These are phyloP conservation scores for Morelia viridis DNA, from an alignment of 2,797 vertebrate genomes.

Conservation along the genomic window DNA sequence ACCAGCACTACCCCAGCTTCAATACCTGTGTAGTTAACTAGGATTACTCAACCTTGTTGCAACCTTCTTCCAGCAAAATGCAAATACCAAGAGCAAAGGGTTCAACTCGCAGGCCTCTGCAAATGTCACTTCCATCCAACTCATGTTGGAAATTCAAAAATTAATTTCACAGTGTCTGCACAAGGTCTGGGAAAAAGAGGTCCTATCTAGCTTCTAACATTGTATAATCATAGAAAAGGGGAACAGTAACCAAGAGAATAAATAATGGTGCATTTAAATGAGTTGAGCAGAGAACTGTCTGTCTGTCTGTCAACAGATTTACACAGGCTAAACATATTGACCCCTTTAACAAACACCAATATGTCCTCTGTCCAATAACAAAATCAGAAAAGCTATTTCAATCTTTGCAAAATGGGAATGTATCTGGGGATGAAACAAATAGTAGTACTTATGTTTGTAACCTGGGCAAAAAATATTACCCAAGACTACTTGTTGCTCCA, in stretches of 20 bases:
- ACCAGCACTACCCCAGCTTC: background rate
- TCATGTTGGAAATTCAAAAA: conserved; percentile 71
- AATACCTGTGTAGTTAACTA: background rate
- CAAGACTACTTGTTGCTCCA: background rate
- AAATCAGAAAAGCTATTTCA: conserved; percentile 37
- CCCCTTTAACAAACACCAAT: conserved; percentile 46
- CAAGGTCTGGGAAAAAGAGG: conserved; percentile 69
- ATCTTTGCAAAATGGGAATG: conserved; percentile 36
- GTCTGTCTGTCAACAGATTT: conserved; percentile 45
- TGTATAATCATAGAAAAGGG: conserved; percentile 70
- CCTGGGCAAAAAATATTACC: conserved; percentile 1
- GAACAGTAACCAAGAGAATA: conserved; percentile 34
- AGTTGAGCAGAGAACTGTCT: conserved; percentile 38
- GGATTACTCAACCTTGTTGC: accelerated
- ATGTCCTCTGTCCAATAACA: conserved; percentile 3
- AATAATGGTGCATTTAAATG: conserved; percentile 61
- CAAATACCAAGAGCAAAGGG: conserved; percentile 11
- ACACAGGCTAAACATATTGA: conserved; percentile 56
- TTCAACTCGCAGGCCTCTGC: conserved; percentile 16
- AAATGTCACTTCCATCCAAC: conserved; percentile 71
- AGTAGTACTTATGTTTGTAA: background rate
- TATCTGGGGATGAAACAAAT: conserved; percentile 18
- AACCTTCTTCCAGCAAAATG: background rate
- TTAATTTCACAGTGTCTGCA: conserved; percentile 86
- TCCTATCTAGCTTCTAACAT: conserved; percentile 70